These are phyloP conservation scores for Helicoverpa armigera DNA, from an alignment of 1,140 invertebrate species.

Conservation along the genomic window DNA sequence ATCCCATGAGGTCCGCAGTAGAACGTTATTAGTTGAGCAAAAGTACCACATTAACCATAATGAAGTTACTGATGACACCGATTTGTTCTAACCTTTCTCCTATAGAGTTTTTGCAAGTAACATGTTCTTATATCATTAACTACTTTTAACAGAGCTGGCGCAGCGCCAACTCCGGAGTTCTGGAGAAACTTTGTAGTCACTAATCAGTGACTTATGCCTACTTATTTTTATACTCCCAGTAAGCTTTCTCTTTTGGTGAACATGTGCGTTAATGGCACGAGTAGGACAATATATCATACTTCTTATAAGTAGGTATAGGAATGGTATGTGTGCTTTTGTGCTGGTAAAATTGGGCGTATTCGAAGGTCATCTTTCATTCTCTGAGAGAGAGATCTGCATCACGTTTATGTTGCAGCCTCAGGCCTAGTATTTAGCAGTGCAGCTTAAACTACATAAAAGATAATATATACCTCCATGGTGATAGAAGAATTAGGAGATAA, in stretches of 20 bases:
- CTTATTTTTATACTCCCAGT: constrained; percentile 52
- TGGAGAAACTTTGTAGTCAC: constrained; percentile 57
- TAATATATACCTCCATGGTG: no score
- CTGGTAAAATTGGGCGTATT: not conserved
- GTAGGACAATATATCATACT: constrained; percentile 42
- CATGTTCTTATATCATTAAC: constrained; percentile 29
- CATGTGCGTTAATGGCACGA: constrained; percentile 49
- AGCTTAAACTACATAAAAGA: no score
- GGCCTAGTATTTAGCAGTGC: no score
- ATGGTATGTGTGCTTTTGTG: not conserved
- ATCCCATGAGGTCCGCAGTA: no score
- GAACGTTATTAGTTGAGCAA: not conserved
- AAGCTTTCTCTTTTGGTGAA: constrained; percentile 19
- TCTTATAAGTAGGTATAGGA: not conserved
- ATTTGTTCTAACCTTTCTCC: constrained; percentile 8
- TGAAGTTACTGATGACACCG: constrained; percentile 5
- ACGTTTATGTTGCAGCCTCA: no score
- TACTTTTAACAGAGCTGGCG: constrained; percentile 37
- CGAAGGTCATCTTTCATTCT: no score
- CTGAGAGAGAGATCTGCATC: not conserved
- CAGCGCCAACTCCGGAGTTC: constrained; percentile 37
- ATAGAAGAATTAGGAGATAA: no score
- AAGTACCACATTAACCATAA: constrained; percentile 21
- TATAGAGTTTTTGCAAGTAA: constrained; percentile 20
- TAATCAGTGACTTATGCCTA: constrained; percentile 56